phyloP scores from a whole-genome alignment of 2,113 vertebrate species.

The Serinus canaria region DNA sequence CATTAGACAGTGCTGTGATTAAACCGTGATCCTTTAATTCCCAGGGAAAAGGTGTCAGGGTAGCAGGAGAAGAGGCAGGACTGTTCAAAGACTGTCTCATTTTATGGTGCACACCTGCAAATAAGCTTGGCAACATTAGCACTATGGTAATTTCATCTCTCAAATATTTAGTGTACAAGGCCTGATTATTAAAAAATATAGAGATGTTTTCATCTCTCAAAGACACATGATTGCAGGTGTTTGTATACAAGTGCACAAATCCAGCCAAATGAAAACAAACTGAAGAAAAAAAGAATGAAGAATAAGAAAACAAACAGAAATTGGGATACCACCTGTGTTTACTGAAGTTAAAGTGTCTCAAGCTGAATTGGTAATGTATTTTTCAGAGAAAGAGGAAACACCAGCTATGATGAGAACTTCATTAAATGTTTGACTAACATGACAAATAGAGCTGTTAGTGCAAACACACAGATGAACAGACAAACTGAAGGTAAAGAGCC shows the following conservation, averaged over 20 bases:
- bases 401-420: neutral
- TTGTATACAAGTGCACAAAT: neutral
- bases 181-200: neutral
- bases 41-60: neutral
- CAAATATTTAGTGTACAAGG: neutral
- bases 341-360: neutral
- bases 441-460: neutral
- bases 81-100: neutral
- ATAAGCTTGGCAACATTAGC: neutral
- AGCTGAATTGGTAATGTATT: neutral
- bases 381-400: neutral
- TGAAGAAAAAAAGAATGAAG: neutral
- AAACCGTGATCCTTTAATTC: neutral
- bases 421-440: neutral
- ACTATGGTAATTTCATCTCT: neutral
- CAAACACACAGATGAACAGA: neutral
- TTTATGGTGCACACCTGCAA: neutral
- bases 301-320: neutral
- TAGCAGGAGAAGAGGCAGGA: neutral
- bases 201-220: neutral
- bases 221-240: neutral
- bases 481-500: neutral
- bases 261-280: neutral
- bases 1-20: neutral
- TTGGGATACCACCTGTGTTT: neutral